Evolutionary conservation across 2,797 vertebrate species (phyloP).

Genomic region (Pseudochaenichthys georgianus): DNA sequence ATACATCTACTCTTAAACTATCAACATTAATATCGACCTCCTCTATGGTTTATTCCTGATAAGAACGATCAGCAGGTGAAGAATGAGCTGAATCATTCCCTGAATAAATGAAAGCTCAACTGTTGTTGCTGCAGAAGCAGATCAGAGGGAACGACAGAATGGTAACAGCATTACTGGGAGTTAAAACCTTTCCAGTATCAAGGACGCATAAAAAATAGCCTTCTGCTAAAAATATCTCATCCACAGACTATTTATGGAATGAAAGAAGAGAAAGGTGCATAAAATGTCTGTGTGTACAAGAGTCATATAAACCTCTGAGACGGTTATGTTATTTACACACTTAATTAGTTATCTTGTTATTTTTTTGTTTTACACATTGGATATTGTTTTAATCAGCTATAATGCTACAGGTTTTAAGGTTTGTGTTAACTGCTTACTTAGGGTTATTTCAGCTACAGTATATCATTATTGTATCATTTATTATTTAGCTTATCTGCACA

Average conservation of each 20-base stretch:
- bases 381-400: not conserved
- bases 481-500: not conserved
- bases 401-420: not conserved
- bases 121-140: constrained; percentile 32
- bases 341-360: not conserved
- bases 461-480: not conserved
- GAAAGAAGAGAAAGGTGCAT: constrained; percentile 50
- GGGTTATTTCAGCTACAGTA: not conserved
- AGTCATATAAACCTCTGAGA: constrained; percentile 39
- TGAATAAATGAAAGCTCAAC: constrained; percentile 25
- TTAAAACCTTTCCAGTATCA: constrained; percentile 64
- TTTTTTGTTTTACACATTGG: not conserved
- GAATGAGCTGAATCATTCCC: constrained; percentile 48
- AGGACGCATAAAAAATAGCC: constrained; percentile 65
- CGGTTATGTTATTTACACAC: not conserved
- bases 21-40: not conserved
- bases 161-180: constrained; percentile 45
- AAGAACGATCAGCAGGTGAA: not conserved
- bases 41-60: not conserved
- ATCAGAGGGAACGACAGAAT: constrained; percentile 57
- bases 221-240: constrained; percentile 70
- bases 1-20: not conserved
- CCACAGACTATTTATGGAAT: constrained; percentile 67
- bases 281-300: constrained; percentile 58
- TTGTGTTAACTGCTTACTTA: not conserved